phyloP scores from a whole-genome alignment of 2,113 vertebrate genomes.

The Callithrix jacchus region DNA sequence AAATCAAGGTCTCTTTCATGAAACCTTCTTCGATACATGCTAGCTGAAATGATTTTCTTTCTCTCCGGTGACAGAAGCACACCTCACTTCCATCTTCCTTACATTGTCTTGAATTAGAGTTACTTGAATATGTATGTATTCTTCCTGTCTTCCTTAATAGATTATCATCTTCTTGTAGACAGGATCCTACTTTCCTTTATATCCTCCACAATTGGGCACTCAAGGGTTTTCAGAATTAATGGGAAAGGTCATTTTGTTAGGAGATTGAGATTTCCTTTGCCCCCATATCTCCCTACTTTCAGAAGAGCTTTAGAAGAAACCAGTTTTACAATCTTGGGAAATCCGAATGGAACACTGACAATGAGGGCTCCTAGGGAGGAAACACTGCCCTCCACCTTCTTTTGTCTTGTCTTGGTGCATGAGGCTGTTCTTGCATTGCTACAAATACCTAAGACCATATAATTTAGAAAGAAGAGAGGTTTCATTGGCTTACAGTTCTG shows the following conservation, averaged over 20 bases:
- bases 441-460: too few relatives aligned
- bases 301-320: slow-evolving; percentile 30
- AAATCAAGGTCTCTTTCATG: not conserved
- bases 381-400: not conserved
- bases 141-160: slow-evolving; percentile 10
- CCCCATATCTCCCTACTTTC: not conserved
- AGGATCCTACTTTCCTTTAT: slow-evolving; percentile 45
- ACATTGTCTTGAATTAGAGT: slow-evolving; percentile 31
- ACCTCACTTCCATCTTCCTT: slow-evolving; percentile 20
- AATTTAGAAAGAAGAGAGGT: too few relatives aligned
- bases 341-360: not conserved
- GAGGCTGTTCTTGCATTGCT: too few relatives aligned
- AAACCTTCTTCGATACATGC: not conserved
- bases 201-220: not conserved
- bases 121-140: not conserved
- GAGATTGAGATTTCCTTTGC: slow-evolving; percentile 8
- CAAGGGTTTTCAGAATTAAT: slow-evolving; percentile 40
- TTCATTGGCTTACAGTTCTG: too few relatives aligned
- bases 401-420: not conserved
- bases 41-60: slow-evolving; percentile 38
- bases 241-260: slow-evolving; percentile 21
- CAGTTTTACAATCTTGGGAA: slow-evolving; percentile 40
- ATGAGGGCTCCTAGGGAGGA: not conserved
- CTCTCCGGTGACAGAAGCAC: slow-evolving; percentile 10
- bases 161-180: not conserved